Percentiles rank a stretch among this genome's conserved stretches.
Conservation (phyloP, 2,113 vertebrate species). For the Trogon surrucura region DNA sequence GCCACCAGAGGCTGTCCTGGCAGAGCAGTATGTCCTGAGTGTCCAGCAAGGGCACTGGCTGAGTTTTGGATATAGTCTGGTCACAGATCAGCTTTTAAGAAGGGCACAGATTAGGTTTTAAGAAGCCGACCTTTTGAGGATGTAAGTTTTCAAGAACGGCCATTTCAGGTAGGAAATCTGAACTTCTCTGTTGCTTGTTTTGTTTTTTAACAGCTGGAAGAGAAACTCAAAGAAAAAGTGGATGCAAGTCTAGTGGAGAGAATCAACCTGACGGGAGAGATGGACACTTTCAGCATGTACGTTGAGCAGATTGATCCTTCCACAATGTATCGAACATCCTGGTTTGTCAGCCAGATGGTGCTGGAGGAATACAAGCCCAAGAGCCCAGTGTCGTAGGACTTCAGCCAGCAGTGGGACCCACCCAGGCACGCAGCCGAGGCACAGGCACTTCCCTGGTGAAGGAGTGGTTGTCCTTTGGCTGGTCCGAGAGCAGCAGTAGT, state of each 20-base stretch:
- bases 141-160: background rate
- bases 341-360: constrained; percentile 50
- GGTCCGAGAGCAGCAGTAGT: background rate
- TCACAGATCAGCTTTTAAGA: background rate
- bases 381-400: background rate
- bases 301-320: constrained; percentile 17
- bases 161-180: background rate
- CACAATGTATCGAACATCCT: background rate
- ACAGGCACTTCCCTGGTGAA: background rate
- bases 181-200: background rate
- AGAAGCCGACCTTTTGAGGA: background rate
- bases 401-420: background rate
- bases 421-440: background rate
- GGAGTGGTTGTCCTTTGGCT: background rate
- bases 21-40: background rate
- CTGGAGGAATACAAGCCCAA: constrained; percentile 1
- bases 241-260: constrained; percentile 88
- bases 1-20: background rate
- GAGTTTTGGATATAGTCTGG: background rate
- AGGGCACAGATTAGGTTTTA: background rate
- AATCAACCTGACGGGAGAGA: constrained; percentile 95
- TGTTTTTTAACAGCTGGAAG: constrained; percentile 86
- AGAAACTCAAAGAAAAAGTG: constrained; percentile 98
- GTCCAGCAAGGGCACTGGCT: background rate
- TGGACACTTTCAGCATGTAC: constrained; percentile 99